Percentiles rank a stretch among this genome's conserved stretches.
Evolutionary conservation across 2,113 vertebrate genomes (phyloP).

Genomic region (Phyllostomus discolor): DNA sequence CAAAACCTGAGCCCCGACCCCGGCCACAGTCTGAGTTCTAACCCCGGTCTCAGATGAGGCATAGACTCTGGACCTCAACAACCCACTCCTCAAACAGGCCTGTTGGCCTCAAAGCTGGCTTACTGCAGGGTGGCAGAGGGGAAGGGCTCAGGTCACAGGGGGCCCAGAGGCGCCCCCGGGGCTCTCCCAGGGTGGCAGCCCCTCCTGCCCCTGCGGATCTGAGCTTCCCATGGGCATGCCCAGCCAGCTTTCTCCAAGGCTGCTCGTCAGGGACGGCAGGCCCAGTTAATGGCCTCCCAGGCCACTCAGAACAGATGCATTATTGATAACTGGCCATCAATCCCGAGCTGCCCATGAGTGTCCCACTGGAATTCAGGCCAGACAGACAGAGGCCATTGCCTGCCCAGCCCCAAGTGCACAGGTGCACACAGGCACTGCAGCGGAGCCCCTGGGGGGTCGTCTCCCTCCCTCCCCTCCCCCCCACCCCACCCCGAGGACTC

Average conservation of each 20-base stretch:
- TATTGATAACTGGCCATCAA: conserved; percentile 60
- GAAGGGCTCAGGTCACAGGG: background rate
- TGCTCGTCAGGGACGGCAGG: background rate
- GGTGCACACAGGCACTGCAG: background rate
- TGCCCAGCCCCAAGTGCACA: background rate
- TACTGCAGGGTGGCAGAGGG: background rate
- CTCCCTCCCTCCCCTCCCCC: background rate
- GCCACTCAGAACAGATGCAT: conserved; percentile 37
- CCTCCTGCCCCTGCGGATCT: background rate
- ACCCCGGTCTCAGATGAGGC: background rate
- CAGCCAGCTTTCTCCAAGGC: conserved; percentile 24
- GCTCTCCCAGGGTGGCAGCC: background rate
- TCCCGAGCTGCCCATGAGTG: background rate
- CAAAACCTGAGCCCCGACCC: background rate
- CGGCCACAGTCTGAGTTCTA: background rate
- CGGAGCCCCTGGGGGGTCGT: background rate
- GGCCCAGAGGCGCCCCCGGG: background rate
- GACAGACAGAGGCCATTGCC: conserved; percentile 9
- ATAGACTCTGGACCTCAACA: background rate
- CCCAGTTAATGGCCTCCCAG: conserved; percentile 40
- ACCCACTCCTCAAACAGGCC: background rate
- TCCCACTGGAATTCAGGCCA: conserved; percentile 25
- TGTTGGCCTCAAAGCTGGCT: background rate
- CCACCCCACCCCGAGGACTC: background rate
- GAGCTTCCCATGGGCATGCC: conserved; percentile 14